phyloP scores from a whole-genome alignment of 2,888 invertebrate genomes.

The Lasioglossum villosulum region DNA sequence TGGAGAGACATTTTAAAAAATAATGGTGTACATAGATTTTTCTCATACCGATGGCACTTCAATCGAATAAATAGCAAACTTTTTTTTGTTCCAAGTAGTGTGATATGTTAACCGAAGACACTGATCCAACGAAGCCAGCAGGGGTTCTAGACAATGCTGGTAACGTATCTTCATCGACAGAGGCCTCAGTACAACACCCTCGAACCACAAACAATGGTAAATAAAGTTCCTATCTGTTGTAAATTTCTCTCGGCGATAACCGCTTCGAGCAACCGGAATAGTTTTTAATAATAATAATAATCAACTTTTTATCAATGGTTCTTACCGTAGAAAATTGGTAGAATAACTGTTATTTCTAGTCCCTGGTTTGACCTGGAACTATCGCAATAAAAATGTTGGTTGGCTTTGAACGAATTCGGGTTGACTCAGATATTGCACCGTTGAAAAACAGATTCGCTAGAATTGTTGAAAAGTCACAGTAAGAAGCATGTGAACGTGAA shows the following conservation, averaged over 20 bases:
- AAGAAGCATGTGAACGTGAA: conserved; percentile 30
- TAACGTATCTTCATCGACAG: conserved; percentile 83
- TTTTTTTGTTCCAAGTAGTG: conserved; percentile 75
- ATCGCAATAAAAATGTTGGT: not conserved
- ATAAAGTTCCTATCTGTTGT: conserved; percentile 53
- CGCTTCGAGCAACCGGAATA: too few relatives aligned
- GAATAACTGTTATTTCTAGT: too few relatives aligned
- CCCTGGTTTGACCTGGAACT: not conserved
- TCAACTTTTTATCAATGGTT: too few relatives aligned
- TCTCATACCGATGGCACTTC: not conserved
- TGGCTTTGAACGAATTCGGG: not conserved
- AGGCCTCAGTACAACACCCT: conserved; percentile 82
- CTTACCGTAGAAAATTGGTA: too few relatives aligned
- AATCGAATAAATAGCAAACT: conserved; percentile 2
- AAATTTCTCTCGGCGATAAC: too few relatives aligned
- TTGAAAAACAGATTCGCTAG: not conserved
- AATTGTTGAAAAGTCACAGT: not conserved
- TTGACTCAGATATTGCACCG: not conserved
- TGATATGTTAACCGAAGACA: conserved; percentile 85
- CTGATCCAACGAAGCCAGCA: conserved; percentile 83
- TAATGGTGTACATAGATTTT: too few relatives aligned
- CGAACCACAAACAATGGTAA: conserved; percentile 82
- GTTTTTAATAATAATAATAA: too few relatives aligned
- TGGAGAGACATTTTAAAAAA: too few relatives aligned
- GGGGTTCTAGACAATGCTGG: conserved; percentile 84